phyloP scores from a whole-genome alignment of 2,113 vertebrate species.

The Panthera tigris region DNA sequence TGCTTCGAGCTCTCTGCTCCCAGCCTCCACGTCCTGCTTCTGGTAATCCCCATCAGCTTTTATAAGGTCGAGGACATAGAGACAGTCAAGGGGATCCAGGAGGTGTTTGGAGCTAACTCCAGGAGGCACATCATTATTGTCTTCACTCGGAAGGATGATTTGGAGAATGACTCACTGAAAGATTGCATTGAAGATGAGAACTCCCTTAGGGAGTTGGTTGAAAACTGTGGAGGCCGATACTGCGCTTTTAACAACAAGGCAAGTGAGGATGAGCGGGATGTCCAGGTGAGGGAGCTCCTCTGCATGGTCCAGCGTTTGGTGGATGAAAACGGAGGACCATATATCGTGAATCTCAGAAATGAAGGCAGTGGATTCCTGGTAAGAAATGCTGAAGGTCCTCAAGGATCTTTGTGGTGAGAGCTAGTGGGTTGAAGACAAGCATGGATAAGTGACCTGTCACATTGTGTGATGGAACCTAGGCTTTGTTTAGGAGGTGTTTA shows the following conservation, averaged over 20 bases:
- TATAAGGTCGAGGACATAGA: background rate
- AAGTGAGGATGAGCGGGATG: fast-evolving
- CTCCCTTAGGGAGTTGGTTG: background rate
- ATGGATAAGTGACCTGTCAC: background rate
- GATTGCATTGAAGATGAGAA: fast-evolving
- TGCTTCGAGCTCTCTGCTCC: background rate
- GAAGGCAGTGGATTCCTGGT: background rate
- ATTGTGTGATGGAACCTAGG: background rate
- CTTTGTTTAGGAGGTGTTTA: background rate
- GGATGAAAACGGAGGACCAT: fast-evolving
- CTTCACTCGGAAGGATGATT: slow-evolving; percentile 46
- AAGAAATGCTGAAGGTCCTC: background rate
- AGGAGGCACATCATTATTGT: background rate
- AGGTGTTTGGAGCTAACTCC: background rate
- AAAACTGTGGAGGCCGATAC: background rate
- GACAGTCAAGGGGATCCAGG: background rate
- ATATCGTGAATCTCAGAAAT: background rate
- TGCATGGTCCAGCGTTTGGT: fast-evolving
- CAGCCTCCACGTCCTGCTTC: background rate
- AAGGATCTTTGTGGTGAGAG: background rate
- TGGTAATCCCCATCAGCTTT: background rate
- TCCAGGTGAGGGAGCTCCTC: background rate
- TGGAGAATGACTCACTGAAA: background rate
- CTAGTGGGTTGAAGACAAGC: background rate
- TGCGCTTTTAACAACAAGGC: slow-evolving; percentile 14